Base-by-base conservation (phyloP, 1,140 invertebrate genomes). In the Schlechtendalia chinensis region DNA sequence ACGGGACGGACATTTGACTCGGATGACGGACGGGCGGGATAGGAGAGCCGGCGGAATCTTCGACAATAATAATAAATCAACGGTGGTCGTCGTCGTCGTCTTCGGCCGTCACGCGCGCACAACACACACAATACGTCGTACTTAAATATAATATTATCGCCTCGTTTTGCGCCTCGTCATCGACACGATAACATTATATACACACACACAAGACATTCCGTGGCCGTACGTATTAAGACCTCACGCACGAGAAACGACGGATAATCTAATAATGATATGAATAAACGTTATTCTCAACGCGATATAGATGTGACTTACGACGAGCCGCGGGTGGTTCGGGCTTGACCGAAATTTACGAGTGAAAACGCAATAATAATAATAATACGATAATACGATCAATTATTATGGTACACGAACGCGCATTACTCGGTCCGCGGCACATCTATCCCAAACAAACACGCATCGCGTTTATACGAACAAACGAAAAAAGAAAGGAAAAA, bases 161-260 rank as follows among this genome's bases (percentile, higher is more conserved):
- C 29, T 47, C 50, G 24, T 53, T 29, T 72, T 54, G 69, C 69
- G 69, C 69, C 69, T 54, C 27, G 69, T 72, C 69, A 72, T 72
- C 47, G 19, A 50, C 67, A 27, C 45, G 47, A 50, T 12, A 50
- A 5, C 1, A 50, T 50, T 1, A 8, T 50, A 69, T 69, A 24
- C 32, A 47, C n/a, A n/a, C n/a, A n/a, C n/a, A n/a, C n/a, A 39
- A 63, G 61, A 32, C 61, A 53, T 45, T 67, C 63, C 63, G 50
- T 29, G 47, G 47, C 24, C 45, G 67, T 47, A 50, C 32, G 22
- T 39, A 59, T 79, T 45, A 61, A 79, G 75, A 79, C 75, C 75
- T 63, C 75, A 79, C 58, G 17, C 75, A 27, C 72, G 22, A 50
- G 24, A 72, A 72, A 72, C 69, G 32, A 61, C 32, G 32, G 10